Evolutionary conservation across 53 echinoderm and acorn worm species (phyloP), one percentile per base, ranked within the genome.

Genomic region (Henricia sp.): DNA sequence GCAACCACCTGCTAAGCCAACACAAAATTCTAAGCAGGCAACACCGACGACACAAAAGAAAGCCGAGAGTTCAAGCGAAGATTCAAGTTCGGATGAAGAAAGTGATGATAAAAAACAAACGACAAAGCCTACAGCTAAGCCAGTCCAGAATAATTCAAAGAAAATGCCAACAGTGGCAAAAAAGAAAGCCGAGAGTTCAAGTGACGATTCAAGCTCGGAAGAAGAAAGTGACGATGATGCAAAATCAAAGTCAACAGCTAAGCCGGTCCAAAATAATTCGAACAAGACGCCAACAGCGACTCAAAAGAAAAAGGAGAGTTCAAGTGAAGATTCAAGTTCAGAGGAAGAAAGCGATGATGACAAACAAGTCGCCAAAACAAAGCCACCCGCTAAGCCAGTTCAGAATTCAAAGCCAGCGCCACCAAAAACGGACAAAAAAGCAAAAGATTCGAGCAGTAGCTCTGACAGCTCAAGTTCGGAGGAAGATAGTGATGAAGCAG

Each of bases 251-350:
- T 13, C 37, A 69, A 41, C 17, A 33, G 6, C 48, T n/a, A 84
- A 71, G 43, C 36, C 55, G 23, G 0, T 56, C 57, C 2, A 28
- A 25, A 86, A 86, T 6, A 71, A 39, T 38, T n/a, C 67, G 9
- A 57, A 54, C 23, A 28, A 26, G 16, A 19, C 43, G 55, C 1
- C 84, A 13, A 71, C 78, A 44, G 34, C 58, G 23, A 27, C 32
- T 2, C 68, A 85, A n/a, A 72, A 85, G 19, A 56, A 30, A 8
- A 37, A 34, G 25, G 52, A 27, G n/a, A 52, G 35, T 16, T 67
- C 83, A 1, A 71, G 71, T 55, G 86, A 86, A 10, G 65, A 65
- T 30, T 74, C 74, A 26, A 75, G 75, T 24, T 66, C 67, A 14
- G 86, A 86, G 14, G 67, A 76, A 2, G 67, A 67, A 2, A 50